phyloP scores from a whole-genome alignment of 2,888 invertebrate genomes.

The Lycia hirtaria region DNA sequence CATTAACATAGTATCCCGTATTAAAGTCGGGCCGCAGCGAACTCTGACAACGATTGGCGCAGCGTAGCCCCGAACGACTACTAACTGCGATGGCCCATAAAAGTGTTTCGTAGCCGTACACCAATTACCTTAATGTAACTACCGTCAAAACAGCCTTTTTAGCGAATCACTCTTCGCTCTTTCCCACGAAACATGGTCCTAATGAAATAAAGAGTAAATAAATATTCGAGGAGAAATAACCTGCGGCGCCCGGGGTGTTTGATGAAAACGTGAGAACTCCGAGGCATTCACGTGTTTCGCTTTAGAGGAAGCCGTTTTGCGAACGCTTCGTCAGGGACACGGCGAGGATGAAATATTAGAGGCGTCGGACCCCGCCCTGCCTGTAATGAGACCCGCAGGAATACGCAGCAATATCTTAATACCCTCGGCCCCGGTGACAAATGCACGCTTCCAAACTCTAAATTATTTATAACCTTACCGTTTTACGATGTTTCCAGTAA shows the following conservation, averaged over 20 bases:
- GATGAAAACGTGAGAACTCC: conserved; percentile 65
- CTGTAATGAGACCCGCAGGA: conserved; percentile 81
- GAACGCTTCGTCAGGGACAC: conserved; percentile 52
- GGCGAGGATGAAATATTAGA: conserved; percentile 78
- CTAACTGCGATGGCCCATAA: conserved; percentile 75
- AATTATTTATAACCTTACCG: conserved; percentile 79
- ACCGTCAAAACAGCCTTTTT: conserved; percentile 78
- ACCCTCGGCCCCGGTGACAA: conserved; percentile 79
- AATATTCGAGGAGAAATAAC: conserved; percentile 49
- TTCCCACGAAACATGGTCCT: conserved; percentile 68
- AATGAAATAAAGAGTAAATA: conserved; percentile 75
- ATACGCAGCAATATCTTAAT: conserved; percentile 84
- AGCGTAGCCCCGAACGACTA: conserved; percentile 72
- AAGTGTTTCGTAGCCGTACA: conserved; percentile 78
- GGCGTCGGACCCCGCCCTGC: conserved; percentile 69
- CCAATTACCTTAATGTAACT: conserved; percentile 83
- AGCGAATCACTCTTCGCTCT: conserved; percentile 68
- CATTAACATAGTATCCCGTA: conserved; percentile 72
- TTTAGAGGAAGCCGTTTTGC: conserved; percentile 51
- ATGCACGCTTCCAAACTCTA: conserved; percentile 78
- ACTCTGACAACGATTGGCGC: conserved; percentile 76
- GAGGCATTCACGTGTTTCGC: conserved; percentile 53
- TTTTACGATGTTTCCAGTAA: conserved; percentile 67
- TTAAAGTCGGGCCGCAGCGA: conserved; percentile 69
- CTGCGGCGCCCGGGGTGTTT: conserved; percentile 54